Evolutionary conservation across 2,888 invertebrate genomes (phyloP).

Genomic region (Noctua fimbriata): DNA sequence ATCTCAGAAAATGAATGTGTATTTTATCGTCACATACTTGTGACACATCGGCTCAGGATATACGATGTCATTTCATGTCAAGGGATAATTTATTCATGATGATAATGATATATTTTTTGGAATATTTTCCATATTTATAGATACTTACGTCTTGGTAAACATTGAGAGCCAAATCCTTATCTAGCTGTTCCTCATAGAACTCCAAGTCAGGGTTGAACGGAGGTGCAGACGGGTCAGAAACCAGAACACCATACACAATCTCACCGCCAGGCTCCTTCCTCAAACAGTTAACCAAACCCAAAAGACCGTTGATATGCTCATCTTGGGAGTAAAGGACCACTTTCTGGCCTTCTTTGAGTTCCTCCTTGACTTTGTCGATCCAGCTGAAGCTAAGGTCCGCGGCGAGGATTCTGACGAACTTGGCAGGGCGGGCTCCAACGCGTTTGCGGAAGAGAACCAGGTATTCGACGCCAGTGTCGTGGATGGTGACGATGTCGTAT

Average conservation of each 20-base stretch:
- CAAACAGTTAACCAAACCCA: conserved; percentile 97
- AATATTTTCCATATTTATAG: neutral
- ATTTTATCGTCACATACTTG: neutral
- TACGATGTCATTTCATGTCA: neutral
- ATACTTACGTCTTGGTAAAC: conserved; percentile 91
- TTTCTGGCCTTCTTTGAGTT: conserved; percentile 84
- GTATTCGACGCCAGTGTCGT: conserved; percentile 88
- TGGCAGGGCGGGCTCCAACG: conserved; percentile 83
- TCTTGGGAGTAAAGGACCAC: conserved; percentile 92
- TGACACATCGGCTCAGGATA: neutral
- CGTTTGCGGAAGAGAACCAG: conserved; percentile 89
- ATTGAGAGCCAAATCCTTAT: conserved; percentile 95
- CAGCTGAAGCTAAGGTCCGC: conserved; percentile 86
- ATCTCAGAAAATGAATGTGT: conserved; percentile 37
- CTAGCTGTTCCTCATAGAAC: conserved; percentile 92
- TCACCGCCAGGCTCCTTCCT: conserved; percentile 94
- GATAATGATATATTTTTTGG: neutral
- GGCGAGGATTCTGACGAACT: conserved; percentile 85
- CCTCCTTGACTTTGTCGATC: conserved; percentile 88
- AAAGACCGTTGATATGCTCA: conserved; percentile 93
- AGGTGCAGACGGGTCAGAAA: conserved; percentile 92
- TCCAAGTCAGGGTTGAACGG: conserved; percentile 91
- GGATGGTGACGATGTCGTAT: conserved; percentile 87
- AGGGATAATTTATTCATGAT: neutral
- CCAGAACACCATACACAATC: conserved; percentile 91